phyloP scores from a whole-genome alignment of 2,797 vertebrate species.

The Epinephelus coioides region DNA sequence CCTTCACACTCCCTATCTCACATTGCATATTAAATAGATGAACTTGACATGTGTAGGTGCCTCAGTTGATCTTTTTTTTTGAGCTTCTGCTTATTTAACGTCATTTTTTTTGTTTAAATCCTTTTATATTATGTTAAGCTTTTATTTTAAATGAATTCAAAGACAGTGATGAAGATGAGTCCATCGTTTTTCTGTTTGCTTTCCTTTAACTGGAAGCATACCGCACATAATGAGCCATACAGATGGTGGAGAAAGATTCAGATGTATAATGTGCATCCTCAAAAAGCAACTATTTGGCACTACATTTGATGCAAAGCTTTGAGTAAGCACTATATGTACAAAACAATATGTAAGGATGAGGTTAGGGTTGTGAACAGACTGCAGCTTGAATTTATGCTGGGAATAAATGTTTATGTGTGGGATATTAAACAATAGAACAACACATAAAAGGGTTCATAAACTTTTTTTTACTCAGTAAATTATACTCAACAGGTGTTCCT shows the following conservation, averaged over 20 bases:
- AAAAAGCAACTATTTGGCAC: slow-evolving; percentile 21
- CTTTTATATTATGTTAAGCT: not conserved
- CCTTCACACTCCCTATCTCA: slow-evolving; percentile 14
- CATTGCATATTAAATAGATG: slow-evolving; percentile 9
- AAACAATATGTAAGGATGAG: slow-evolving; percentile 14
- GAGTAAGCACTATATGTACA: slow-evolving; percentile 20
- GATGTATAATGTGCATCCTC: slow-evolving; percentile 14
- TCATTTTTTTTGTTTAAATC: not conserved
- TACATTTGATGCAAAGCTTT: slow-evolving; percentile 20
- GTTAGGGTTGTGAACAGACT: slow-evolving; percentile 37
- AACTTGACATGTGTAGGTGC: slow-evolving; percentile 9
- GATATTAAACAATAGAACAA: slow-evolving; percentile 42
- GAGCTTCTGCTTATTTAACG: not conserved
- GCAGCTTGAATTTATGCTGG: slow-evolving; percentile 38
- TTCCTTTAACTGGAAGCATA: not conserved
- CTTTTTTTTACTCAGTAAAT: slow-evolving; percentile 5
- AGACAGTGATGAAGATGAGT: not conserved
- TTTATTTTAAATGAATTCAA: slow-evolving; percentile 11
- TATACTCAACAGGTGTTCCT: slow-evolving; percentile 31
- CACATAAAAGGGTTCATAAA: slow-evolving; percentile 30
- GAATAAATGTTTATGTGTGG: slow-evolving; percentile 48
- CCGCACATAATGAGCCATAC: not conserved
- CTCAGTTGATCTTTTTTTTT: not conserved
- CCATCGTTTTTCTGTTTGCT: not conserved
- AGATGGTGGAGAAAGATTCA: slow-evolving; percentile 3